Percentiles rank a stretch among this genome's conserved stretches.
phyloP scores from a whole-genome alignment of 1,140 invertebrate genomes.

The Plodia interpunctella region DNA sequence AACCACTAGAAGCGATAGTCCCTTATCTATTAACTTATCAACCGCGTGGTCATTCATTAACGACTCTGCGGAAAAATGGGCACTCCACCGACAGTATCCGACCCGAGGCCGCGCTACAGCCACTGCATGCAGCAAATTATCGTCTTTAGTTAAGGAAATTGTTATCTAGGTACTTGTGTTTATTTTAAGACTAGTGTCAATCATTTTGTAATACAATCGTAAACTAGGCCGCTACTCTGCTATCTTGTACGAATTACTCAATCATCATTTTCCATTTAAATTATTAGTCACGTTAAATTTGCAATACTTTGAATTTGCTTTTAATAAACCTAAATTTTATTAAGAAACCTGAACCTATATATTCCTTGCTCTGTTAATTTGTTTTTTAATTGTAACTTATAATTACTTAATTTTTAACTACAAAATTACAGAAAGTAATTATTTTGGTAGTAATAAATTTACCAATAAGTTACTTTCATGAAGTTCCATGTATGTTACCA shows the following conservation, averaged over 20 bases:
- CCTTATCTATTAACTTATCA: constrained; percentile 18
- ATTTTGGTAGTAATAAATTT: too few species aligned
- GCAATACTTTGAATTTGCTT: not conserved
- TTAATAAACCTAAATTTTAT: not conserved
- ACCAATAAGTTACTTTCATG: too few species aligned
- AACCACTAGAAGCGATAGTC: constrained; percentile 28
- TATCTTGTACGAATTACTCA: not conserved
- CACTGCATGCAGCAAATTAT: not conserved
- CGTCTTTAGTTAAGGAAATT: not conserved
- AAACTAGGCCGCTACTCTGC: not conserved
- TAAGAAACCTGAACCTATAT: not conserved
- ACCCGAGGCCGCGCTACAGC: not conserved
- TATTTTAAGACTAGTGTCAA: constrained; percentile 4
- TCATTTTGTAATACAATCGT: not conserved
- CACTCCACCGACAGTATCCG: not conserved
- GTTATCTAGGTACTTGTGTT: constrained; percentile 8
- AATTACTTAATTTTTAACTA: too few species aligned
- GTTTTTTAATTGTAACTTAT: too few species aligned
- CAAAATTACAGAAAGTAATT: too few species aligned
- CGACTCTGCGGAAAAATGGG: constrained; percentile 18
- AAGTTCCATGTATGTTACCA: too few species aligned
- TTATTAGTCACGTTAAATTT: not conserved
- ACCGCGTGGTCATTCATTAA: constrained; percentile 17
- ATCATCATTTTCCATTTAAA: not conserved
- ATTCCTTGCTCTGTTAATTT: too few species aligned